Evolutionary conservation across 2,888 invertebrate species (phyloP), one percentile per base, ranked within the genome.

Genomic region (Nysson spinosus): DNA sequence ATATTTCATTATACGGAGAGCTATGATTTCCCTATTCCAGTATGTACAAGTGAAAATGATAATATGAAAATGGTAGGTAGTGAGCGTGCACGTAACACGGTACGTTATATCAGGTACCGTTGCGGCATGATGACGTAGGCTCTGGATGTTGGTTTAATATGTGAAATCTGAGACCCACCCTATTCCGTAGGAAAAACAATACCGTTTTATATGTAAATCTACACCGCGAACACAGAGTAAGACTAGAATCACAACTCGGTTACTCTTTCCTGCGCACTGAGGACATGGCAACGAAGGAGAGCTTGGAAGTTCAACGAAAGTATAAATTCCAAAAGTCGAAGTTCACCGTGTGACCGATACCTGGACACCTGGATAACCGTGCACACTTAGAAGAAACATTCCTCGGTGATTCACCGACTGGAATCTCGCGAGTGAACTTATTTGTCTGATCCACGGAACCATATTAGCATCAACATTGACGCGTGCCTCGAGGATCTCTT

Each of bases 181-280:
- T 50, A 52, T 57, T 72, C 73, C 56, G 64, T 57, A 56, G 69
- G 64, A 49, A 57, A 69, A 72, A 73, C 74, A 72, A 72, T 72
- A 61, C 57, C 66, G 69, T 69, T 73, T 69, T 74, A 65, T 72
- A 72, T 72, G 74, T 69, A 73, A 73, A 73, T 72, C 49, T 57
- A 65, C 58, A 58, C 57, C 65, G 14, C 26, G 20, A 9, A 3
- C 5, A 2, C n/a, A 20, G 5, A 14, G 35, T 17, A 9, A 12
- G n/a, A 9, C 20, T 43, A 37, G 40, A 55, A 54, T 46, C 43
- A 24, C 32, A 37, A n/a, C 12, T 5, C 39, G 49, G 6, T 0
- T 9, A 9, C 9, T 42, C 42, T 1, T 9, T 42, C 42, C 19
- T 30, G 28, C 40, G 24, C 40, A 22, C 30, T 3, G 24, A 9